phyloP scores from a whole-genome alignment of 2,888 invertebrate species.

The Schizotus pectinicornis region DNA sequence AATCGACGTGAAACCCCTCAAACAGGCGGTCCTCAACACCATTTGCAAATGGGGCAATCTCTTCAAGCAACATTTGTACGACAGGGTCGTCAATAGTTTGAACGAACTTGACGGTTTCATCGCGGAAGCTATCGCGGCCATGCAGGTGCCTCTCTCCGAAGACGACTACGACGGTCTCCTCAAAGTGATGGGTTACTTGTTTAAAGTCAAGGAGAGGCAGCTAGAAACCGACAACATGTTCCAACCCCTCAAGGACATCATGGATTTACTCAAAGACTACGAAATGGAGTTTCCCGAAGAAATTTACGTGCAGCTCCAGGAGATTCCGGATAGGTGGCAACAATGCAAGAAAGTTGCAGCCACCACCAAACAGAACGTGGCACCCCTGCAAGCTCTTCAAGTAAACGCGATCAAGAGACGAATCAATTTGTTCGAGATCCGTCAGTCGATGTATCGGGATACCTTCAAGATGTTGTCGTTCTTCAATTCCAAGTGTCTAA shows the following conservation, averaged over 20 bases:
- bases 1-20: conserved; percentile 78
- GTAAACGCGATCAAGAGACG: conserved; percentile 85
- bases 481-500: conserved; percentile 68
- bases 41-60: conserved; percentile 89
- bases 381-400: conserved; percentile 87
- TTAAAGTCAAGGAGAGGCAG: conserved; percentile 78
- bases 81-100: conserved; percentile 79
- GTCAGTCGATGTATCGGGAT: conserved; percentile 77
- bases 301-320: conserved; percentile 74
- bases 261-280: conserved; percentile 82
- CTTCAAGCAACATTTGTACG: conserved; percentile 84
- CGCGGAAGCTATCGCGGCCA: conserved; percentile 71
- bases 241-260: conserved; percentile 84
- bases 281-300: conserved; percentile 88
- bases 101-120: conserved; percentile 81
- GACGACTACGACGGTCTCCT: conserved; percentile 88
- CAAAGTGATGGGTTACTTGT: conserved; percentile 81
- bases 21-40: conserved; percentile 80
- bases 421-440: conserved; percentile 79
- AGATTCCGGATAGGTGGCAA: conserved; percentile 88
- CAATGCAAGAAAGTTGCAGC: conserved; percentile 83
- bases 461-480: conserved; percentile 68
- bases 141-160: conserved; percentile 75
- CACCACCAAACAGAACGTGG: conserved; percentile 83
- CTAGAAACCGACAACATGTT: conserved; percentile 86